These are phyloP conservation scores for Frieseomelitta varia DNA, from an alignment of 1,140 invertebrate genomes.

Conservation along the genomic window DNA sequence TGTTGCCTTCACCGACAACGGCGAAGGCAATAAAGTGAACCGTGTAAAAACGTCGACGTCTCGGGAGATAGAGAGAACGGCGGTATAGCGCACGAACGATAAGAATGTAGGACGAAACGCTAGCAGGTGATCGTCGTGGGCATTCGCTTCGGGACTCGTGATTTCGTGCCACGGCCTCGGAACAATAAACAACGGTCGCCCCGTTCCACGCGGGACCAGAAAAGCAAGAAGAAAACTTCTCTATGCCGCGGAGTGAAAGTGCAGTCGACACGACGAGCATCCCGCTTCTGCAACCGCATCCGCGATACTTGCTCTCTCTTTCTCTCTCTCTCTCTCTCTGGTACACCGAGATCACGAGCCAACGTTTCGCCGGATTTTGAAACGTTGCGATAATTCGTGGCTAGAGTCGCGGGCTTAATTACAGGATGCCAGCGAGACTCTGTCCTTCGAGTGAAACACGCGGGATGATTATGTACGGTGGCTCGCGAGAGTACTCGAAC, in stretches of 20 bases:
- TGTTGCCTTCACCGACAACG: not conserved
- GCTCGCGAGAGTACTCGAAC: not conserved
- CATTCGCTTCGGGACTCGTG: conserved; percentile 53
- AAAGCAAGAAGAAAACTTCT: conserved; percentile 45
- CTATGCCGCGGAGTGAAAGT: conserved; percentile 58
- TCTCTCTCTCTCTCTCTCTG: not conserved
- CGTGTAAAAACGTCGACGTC: conserved; percentile 29
- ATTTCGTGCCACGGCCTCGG: conserved; percentile 53
- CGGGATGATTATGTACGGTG: not conserved
- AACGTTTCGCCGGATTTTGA: conserved; percentile 13
- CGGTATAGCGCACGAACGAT: not conserved
- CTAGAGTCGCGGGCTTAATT: not conserved
- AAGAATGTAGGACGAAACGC: conserved; percentile 54
- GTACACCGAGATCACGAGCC: not conserved
- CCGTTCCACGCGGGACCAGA: conserved; percentile 23
- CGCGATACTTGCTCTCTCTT: not conserved
- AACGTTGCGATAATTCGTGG: conserved; percentile 49
- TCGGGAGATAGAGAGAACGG: not conserved
- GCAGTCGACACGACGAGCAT: conserved; percentile 44
- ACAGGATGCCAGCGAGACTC: not conserved
- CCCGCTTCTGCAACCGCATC: conserved; percentile 20
- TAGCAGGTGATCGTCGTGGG: conserved; percentile 62
- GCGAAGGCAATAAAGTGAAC: conserved; percentile 13
- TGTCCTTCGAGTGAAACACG: not conserved
- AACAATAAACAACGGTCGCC: conserved; percentile 60